Evolutionary conservation across 37 sponge, comb jelly and placozoan genomes (phyloP), one percentile per base, ranked within the genome.

Genomic region (Ephydatia muelleri): DNA sequence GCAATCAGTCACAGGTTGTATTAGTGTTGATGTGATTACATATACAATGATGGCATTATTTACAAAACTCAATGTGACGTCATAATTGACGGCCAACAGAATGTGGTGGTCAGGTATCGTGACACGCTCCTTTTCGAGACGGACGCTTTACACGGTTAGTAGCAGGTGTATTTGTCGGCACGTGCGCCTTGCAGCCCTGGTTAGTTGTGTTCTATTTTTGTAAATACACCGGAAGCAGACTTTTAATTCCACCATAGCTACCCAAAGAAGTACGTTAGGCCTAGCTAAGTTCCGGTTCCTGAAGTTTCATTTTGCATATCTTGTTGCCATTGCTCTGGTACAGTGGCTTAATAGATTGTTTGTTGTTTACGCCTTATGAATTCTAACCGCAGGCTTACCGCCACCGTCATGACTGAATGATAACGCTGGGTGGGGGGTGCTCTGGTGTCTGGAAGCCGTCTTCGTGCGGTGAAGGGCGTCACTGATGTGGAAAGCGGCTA

Each of bases 391-490:
- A 57, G 57, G 57, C 16, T 11, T 57, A 57, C 57, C 57, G 57
- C 57, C n/a, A 11, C 19, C 1, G 57, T 21, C 16, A 57, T 57
- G 57, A 57, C 57, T 57, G 72, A 71, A 21, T 34, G 2, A 35
- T 35, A 12, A 35, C 33, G 65, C 33, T 77, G 9, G 78, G 78
- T 14, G 47, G 28, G 2, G 78, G 78, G 2, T 77, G 78, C 78
- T 77, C 21, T 77, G 78, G 78, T 32, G 78, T 8, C 34, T 35
- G 57, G 78, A 77, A 26, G 47, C 29, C 19, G 29, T 29, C 30
- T 77, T 22, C 57, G 28, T 32, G 2, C 43, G 30, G 34, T 77
- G 14, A 35, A 77, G 29, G 78, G 78, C 57, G 78, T 77, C 78
- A 30, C 30, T 1, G 48, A 31, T n/a, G 33, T 35, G 43, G 57